Evolutionary conservation across 1,140 invertebrate genomes (phyloP).

Genomic region (Sarcophaga peregrina): DNA sequence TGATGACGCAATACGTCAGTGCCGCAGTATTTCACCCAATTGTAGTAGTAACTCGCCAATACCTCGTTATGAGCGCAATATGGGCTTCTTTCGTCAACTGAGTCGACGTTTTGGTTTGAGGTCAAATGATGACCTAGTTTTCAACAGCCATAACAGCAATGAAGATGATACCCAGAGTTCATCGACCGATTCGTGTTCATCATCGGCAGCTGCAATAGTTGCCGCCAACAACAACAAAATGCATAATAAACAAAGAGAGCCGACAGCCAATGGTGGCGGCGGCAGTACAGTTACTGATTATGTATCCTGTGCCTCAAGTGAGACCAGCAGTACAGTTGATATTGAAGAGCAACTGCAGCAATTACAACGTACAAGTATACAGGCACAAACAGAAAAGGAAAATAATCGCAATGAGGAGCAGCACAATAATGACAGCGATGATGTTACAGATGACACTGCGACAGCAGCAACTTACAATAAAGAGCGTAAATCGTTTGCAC

Average conservation of each 20-base stretch:
- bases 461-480: conserved; percentile 32
- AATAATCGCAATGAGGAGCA: not conserved
- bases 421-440: not conserved
- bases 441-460: conserved; percentile 41
- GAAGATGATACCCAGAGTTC: conserved; percentile 71
- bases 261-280: not conserved
- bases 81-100: conserved; percentile 72
- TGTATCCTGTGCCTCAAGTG: conserved; percentile 71
- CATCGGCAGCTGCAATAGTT: conserved; percentile 46
- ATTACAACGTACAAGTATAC: conserved; percentile 48
- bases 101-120: conserved; percentile 71
- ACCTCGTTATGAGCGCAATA: conserved; percentile 69
- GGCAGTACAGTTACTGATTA: conserved; percentile 54
- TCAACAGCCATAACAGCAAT: conserved; percentile 43
- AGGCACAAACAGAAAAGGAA: not conserved
- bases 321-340: conserved; percentile 69
- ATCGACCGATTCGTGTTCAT: conserved; percentile 71
- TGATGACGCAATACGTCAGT: conserved; percentile 33
- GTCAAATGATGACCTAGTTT: conserved; percentile 67
- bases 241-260: not conserved
- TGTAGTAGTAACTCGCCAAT: conserved; percentile 65
- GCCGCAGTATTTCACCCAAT: conserved; percentile 49
- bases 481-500: conserved; percentile 52
- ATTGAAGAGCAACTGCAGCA: conserved; percentile 51
- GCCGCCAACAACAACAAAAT: conserved; percentile 16